Percentiles rank a stretch among this genome's conserved stretches.
Evolutionary conservation across 2,113 vertebrate species (phyloP).

Genomic region (Rhabdornis inornatus): DNA sequence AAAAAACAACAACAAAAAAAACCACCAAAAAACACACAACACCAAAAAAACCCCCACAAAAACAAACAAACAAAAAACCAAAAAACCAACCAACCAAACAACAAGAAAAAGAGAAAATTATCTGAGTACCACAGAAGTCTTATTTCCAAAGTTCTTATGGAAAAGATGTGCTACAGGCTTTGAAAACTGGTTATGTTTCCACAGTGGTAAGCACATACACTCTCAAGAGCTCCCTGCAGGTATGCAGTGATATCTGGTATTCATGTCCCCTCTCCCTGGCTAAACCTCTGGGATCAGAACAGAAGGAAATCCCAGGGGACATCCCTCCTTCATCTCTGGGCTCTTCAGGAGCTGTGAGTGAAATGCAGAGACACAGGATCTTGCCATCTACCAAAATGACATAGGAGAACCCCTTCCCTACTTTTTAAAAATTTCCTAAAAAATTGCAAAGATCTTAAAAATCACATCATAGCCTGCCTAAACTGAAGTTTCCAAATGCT

Average conservation of each 20-base stretch:
- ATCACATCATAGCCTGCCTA: background rate
- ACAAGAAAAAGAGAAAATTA: background rate
- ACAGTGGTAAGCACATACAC: background rate
- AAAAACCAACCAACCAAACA: too few relatives aligned
- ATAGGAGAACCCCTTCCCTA: rapidly evolving
- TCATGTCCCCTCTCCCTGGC: background rate
- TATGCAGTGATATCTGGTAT: background rate
- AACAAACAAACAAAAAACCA: background rate
- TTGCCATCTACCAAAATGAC: background rate
- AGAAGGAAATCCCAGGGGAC: background rate
- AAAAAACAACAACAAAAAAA: too few relatives aligned
- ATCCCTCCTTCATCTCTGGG: background rate
- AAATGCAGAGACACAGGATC: background rate
- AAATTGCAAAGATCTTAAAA: background rate
- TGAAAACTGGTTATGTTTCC: background rate
- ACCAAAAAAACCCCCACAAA: too few relatives aligned
- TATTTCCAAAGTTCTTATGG: background rate
- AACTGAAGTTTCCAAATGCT: background rate
- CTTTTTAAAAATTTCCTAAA: background rate
- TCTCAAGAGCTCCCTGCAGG: background rate
- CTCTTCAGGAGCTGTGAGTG: background rate
- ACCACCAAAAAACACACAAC: too few relatives aligned
- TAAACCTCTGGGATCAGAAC: background rate
- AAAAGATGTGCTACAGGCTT: background rate
- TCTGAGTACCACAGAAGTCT: background rate